Conservation (phyloP, 35 echinoderm and acorn worm genomes). For the Ophiothrix spiculata region DNA sequence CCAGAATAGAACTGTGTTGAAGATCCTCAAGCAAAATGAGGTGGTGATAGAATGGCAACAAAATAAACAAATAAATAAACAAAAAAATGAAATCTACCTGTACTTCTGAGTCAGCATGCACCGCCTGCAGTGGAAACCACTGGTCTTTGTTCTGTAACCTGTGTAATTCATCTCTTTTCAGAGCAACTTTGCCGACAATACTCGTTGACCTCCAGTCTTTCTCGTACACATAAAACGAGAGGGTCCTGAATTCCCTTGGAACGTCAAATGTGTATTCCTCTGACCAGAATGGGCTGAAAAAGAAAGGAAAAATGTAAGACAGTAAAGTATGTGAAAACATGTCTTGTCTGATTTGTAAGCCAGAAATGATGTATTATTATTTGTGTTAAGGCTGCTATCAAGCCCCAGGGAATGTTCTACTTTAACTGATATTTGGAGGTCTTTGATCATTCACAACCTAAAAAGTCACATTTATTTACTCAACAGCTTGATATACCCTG, state of each 20-base stretch:
- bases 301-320: not conserved
- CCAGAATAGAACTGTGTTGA: no score
- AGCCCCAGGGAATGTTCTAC: not conserved
- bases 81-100: no score
- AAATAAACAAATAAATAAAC: no score
- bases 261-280: slow-evolving; percentile 96
- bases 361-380: not conserved
- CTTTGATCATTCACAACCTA: not conserved
- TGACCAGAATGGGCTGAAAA: slow-evolving; percentile 84
- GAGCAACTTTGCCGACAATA: slow-evolving; percentile 67
- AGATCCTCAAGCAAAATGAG: no score
- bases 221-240: slow-evolving; percentile 93
- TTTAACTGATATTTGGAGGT: not conserved
- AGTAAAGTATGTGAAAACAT: not conserved
- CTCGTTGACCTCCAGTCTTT: slow-evolving; percentile 80
- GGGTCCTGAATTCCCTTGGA: slow-evolving; percentile 77
- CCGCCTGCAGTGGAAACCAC: slow-evolving; percentile 71
- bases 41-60: no score
- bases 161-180: slow-evolving; percentile 73
- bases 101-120: slow-evolving; percentile 93
- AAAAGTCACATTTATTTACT: not conserved
- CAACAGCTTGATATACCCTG: not conserved
- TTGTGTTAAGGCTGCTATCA: not conserved
- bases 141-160: slow-evolving; percentile 84
- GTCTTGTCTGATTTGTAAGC: not conserved